Base-by-base conservation (phyloP, 1,140 invertebrate genomes). In the Eurosta solidaginis region DNA sequence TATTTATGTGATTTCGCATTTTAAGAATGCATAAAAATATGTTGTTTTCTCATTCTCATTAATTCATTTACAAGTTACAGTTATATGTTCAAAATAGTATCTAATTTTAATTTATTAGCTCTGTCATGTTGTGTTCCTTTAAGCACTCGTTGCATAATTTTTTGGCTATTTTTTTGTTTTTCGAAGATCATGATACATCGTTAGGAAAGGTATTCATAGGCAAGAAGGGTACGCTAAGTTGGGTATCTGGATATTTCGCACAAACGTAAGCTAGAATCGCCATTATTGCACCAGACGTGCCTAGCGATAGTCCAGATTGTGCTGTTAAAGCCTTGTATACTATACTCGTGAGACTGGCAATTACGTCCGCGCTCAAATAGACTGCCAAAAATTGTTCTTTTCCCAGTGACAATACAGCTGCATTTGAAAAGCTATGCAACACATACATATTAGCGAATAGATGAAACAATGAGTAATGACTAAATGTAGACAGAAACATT, bases 371-470 rank as follows among this genome's bases (percentile, higher is more conserved):
- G 82, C 93, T 94, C 76, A 98, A 88, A 89, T 98, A 99, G 83
- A 98, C 90, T 0, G 93, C 96, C 76, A 97, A 81, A 89, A 98
- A 98, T 88, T 99, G 96, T 89, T 99, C 97, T 84, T 93, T 94
- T 22, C 97, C 97, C 81, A 98, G 89, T 59, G 92, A 89, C n/a
- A 91, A 83, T n/a, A 95, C 91, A 68, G 93, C 92, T 36, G 91
- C 90, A 81, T 88, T 92, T 80, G 80, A 89, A 82, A 94, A 99
- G 83, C 94, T 97, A 84, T 97, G 94, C 25, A 99, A 88, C 25
- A 98, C 97, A 90, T 96, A 98, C 97, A 99, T 99, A 89, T 99
- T 99, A 45, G 93, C 92, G 82, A 92, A 91, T 68, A 99, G 90
- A 89, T 99, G 98, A 54, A 97, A 89, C 42, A 92, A 84, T 10